A percentile compares a stretch with the other conserved stretches of the same genome.
Conservation (phyloP, 1,140 invertebrate genomes). For the Aleiodes sp. region DNA sequence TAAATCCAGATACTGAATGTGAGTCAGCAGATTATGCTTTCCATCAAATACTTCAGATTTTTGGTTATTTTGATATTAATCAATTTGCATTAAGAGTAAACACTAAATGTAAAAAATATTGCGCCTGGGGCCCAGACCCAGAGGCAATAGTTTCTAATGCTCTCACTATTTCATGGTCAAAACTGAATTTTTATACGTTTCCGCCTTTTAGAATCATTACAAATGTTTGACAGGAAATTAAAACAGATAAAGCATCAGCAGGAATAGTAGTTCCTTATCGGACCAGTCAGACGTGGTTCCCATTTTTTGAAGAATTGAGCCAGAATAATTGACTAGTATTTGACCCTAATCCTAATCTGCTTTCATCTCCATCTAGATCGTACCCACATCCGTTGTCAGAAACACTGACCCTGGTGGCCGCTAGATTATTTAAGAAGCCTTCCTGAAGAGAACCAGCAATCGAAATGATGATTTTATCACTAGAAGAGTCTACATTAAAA, state of each 20-base stretch:
- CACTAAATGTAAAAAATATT: conserved; percentile 16
- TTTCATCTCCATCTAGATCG: conserved; percentile 24
- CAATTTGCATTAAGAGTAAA: not conserved
- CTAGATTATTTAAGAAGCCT: conserved; percentile 33
- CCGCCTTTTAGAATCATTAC: conserved; percentile 6
- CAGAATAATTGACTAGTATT: conserved; percentile 2
- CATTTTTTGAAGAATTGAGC: conserved; percentile 29
- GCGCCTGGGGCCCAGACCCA: not conserved
- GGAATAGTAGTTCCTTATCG: conserved; percentile 44
- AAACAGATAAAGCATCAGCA: conserved; percentile 36
- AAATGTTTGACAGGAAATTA: conserved; percentile 35
- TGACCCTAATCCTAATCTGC: conserved; percentile 23
- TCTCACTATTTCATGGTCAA: conserved; percentile 15
- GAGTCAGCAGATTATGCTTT: not conserved
- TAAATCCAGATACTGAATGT: not conserved
- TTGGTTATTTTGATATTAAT: not conserved
- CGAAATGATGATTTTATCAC: conserved; percentile 44
- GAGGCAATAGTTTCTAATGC: conserved; percentile 1
- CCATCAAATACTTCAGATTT: not conserved
- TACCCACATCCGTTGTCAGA: conserved; percentile 25
- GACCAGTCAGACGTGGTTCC: conserved; percentile 35
- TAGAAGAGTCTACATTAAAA: conserved; percentile 43
- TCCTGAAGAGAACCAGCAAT: conserved; percentile 26
- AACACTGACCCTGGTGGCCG: conserved; percentile 29
- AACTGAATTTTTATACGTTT: conserved; percentile 19